Evolutionary conservation across 2,113 vertebrate genomes (phyloP).

Genomic region (Myiopsitta monachus): DNA sequence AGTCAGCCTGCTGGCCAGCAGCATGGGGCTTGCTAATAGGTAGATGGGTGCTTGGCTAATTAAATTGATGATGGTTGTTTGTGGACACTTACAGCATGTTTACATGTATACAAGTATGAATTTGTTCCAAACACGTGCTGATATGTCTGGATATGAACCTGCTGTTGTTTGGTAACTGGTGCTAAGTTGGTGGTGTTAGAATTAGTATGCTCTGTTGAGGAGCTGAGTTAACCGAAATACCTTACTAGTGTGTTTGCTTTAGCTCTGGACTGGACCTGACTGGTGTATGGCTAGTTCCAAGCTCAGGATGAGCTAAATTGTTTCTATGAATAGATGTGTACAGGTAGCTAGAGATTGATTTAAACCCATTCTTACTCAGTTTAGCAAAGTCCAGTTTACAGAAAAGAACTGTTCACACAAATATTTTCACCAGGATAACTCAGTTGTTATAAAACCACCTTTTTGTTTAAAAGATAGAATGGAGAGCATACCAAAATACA

Average conservation of each 20-base stretch:
- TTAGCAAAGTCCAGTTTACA: not conserved
- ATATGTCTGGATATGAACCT: not conserved
- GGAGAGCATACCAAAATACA: not conserved
- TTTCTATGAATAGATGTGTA: not conserved
- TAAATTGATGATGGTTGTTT: not conserved
- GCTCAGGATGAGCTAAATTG: not conserved
- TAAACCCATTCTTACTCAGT: not conserved
- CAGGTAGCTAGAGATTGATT: not conserved
- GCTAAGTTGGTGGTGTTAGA: not conserved
- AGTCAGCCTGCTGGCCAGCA: not conserved
- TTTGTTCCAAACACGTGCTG: not conserved
- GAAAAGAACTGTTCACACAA: not conserved
- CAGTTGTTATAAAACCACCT: not conserved
- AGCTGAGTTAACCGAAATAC: not conserved
- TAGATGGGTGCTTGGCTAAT: not conserved
- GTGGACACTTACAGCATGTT: not conserved
- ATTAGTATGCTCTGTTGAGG: accelerated
- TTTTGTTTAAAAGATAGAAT: not conserved
- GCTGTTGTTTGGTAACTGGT: not conserved
- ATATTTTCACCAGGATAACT: not conserved
- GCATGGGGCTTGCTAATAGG: not conserved
- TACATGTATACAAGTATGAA: not conserved
- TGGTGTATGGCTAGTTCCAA: not conserved
- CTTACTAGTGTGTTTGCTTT: not conserved
- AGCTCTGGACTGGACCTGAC: not conserved